Evolutionary conservation across 2,113 vertebrate genomes (phyloP), one percentile per base, ranked within the genome.

Genomic region (Lanius collurio): DNA sequence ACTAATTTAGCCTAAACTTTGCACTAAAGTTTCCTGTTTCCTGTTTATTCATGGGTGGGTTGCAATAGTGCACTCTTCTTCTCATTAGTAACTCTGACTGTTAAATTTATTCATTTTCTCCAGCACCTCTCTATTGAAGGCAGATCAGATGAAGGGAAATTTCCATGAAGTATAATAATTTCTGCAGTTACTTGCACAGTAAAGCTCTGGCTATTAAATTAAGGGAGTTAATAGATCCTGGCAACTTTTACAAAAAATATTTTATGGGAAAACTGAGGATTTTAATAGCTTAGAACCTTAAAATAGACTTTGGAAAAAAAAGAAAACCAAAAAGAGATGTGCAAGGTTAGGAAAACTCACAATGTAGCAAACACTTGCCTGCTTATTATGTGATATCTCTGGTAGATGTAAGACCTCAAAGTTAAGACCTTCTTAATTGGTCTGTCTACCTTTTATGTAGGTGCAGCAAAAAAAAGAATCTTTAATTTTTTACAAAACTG

Each of bases 1-100:
- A 70, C 76, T 83, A 9, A 70, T 83, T 67, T 90, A 63, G 13
- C 63, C 44, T 89, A 63, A 83, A 90, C 64, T 71, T 81, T 70
- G 49, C 53, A 44, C 53, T 75, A 15, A 74, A 78, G 11, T 16
- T 70, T 67, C 59, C 47, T 65, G 23, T 93, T 88, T 90, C 62
- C 50, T 90, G n/a, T 93, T 92, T 78, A 64, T 90, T 90, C 33
- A 7, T 67, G 52, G 62, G 31, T 55, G 41, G 33, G 12, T 92
- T 6, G 1, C 64, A 91, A 39, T 33, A 86, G 27, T 24, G 77
- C n/a, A 55, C 24, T 82, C 33, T 60, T 86, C 55, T 74, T 14
- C 46, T 90, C 23, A 5, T 87, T 70, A 74, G 17, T 62, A 62
- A 77, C 6, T 81, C 37, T 15, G 7, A 6, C 35, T 90, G 44